A percentile compares a stretch with the other conserved stretches of the same genome.
These are phyloP conservation scores for Champsocephalus gunnari DNA, from an alignment of 2,797 vertebrate species.

Conservation along the genomic window DNA sequence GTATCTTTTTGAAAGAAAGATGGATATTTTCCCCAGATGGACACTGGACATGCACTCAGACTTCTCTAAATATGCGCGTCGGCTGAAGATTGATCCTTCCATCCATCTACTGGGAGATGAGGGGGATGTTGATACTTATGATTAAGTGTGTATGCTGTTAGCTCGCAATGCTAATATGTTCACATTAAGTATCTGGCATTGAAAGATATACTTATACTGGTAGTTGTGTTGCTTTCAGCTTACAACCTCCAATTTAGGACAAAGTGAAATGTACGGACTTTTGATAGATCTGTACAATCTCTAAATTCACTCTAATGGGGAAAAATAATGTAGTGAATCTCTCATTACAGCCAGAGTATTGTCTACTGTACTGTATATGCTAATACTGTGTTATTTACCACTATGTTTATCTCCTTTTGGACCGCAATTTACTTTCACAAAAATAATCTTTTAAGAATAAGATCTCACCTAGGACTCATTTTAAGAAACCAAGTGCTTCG, in stretches of 20 bases:
- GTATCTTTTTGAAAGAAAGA: conserved; percentile 26
- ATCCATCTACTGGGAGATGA: conserved; percentile 24
- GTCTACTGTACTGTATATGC: background rate
- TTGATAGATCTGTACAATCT: background rate
- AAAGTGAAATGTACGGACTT: background rate
- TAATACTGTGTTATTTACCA: conserved; percentile 6
- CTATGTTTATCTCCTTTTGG: conserved; percentile 6
- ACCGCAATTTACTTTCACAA: background rate
- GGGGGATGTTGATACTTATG: background rate
- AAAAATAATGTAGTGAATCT: background rate
- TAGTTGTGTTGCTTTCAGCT: background rate
- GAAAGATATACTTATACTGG: conserved; percentile 1
- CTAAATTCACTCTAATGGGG: background rate
- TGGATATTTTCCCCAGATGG: conserved; percentile 28
- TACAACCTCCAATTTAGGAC: background rate
- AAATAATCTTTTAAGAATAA: conserved; percentile 14
- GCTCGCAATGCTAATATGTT: background rate
- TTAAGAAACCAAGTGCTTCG: conserved; percentile 1
- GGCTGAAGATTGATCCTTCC: conserved; percentile 43
- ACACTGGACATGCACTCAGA: conserved; percentile 6
- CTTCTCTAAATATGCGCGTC: conserved; percentile 25
- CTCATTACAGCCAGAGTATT: background rate
- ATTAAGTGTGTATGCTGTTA: conserved; percentile 16
- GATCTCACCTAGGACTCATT: background rate
- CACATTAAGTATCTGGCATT: conserved; percentile 17